Conservation (phyloP, 2,888 invertebrate genomes). For the Drosophila anceps region DNA sequence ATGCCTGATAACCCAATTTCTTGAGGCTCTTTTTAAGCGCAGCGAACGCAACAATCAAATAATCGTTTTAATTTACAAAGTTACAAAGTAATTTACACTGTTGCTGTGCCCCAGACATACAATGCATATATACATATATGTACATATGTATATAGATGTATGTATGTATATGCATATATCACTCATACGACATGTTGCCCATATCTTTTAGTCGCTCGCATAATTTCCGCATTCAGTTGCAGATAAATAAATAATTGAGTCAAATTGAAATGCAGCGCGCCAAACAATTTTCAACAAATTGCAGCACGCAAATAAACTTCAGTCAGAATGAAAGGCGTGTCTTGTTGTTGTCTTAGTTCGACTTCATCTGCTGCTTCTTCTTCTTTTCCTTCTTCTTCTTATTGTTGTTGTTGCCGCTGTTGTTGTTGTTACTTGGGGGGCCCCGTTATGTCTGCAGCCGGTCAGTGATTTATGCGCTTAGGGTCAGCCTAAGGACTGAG, state of each 20-base stretch:
- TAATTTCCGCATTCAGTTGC: slow-evolving; percentile 82
- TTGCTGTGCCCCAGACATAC: slow-evolving; percentile 35
- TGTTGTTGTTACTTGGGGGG: slow-evolving; percentile 51
- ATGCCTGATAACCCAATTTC: slow-evolving; percentile 79
- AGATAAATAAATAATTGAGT: slow-evolving; percentile 82
- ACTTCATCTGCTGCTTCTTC: slow-evolving; percentile 9
- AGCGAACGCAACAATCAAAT: slow-evolving; percentile 48
- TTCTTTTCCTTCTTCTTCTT: slow-evolving; percentile 13
- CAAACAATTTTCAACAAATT: slow-evolving; percentile 72
- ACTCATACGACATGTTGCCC: slow-evolving; percentile 64
- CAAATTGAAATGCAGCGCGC: slow-evolving; percentile 81
- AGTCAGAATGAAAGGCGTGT: slow-evolving; percentile 51
- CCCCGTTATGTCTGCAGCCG: slow-evolving; percentile 70
- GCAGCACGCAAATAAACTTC: slow-evolving; percentile 79
- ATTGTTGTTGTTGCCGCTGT: slow-evolving; percentile 23
- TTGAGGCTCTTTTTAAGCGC: slow-evolving; percentile 38
- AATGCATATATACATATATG: not conserved
- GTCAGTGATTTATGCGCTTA: slow-evolving; percentile 70
- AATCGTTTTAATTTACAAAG: slow-evolving; percentile 69
- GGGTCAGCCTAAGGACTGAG: slow-evolving; percentile 58
- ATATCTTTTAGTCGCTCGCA: slow-evolving; percentile 64
- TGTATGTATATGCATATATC: slow-evolving; percentile 25
- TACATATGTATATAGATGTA: no score
- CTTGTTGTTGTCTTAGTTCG: slow-evolving; percentile 23
- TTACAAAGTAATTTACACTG: slow-evolving; percentile 11